Percentiles rank a stretch among this genome's conserved stretches.
Evolutionary conservation across 2,797 vertebrate genomes (phyloP).

Genomic region (Columba guinea): DNA sequence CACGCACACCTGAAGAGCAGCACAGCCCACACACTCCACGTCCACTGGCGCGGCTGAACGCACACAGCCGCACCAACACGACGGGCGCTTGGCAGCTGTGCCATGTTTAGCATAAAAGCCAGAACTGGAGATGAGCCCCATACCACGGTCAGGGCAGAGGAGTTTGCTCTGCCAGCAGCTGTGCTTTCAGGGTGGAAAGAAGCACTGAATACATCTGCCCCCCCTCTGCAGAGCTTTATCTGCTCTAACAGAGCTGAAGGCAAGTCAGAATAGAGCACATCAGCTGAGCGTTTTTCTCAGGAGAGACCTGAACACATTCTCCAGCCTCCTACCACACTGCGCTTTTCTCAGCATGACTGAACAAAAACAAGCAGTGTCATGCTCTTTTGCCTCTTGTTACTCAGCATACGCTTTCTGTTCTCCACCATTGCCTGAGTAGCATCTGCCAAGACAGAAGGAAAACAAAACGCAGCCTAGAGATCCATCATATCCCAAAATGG

Average conservation of each 20-base stretch:
- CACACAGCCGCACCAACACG: not conserved
- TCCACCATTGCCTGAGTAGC: not conserved
- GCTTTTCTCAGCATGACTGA: slow-evolving; percentile 40
- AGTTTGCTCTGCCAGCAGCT: not conserved
- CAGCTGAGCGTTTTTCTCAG: slow-evolving; percentile 12
- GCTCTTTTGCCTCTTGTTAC: slow-evolving; percentile 46
- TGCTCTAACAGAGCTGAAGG: slow-evolving; percentile 8
- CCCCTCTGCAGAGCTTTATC: slow-evolving; percentile 34
- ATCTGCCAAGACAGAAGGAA: not conserved
- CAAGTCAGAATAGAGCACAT: not conserved
- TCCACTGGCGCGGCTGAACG: not conserved
- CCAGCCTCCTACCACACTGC: not conserved
- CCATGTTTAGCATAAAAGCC: not conserved
- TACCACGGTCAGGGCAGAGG: not conserved
- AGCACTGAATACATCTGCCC: not conserved
- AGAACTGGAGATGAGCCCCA: not conserved
- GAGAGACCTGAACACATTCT: slow-evolving; percentile 18
- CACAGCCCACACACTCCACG: not conserved
- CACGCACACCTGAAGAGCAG: not conserved
- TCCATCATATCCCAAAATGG: not conserved
- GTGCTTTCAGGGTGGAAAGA: not conserved
- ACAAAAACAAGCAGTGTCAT: slow-evolving; percentile 56
- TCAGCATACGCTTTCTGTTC: not conserved
- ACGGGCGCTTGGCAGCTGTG: not conserved
- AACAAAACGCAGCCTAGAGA: not conserved